Percentiles rank a stretch among this genome's conserved stretches.
phyloP scores from a whole-genome alignment of 2,888 invertebrate species.

The Cosmopolites sordidus region DNA sequence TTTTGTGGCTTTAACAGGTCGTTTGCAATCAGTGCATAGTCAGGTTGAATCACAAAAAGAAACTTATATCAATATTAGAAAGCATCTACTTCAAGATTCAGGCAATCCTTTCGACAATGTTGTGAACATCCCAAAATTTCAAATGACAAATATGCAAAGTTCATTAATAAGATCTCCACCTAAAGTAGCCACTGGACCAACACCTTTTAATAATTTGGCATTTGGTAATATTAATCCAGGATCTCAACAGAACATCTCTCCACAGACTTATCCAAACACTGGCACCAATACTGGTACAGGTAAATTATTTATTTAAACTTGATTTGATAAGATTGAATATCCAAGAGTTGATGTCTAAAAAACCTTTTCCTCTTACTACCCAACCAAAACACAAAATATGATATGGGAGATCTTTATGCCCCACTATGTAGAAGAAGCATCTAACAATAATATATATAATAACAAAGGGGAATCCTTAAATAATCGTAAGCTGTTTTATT shows the following conservation, averaged over 20 bases:
- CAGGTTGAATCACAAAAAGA: slow-evolving; percentile 79
- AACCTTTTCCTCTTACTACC: too few relatives aligned
- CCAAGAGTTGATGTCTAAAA: too few relatives aligned
- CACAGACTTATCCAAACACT: slow-evolving; percentile 31
- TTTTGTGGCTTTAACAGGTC: slow-evolving; percentile 81
- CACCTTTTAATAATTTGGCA: slow-evolving; percentile 53
- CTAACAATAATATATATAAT: too few relatives aligned
- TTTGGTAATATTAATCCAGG: slow-evolving; percentile 34
- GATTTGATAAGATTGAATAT: too few relatives aligned
- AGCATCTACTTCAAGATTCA: slow-evolving; percentile 71
- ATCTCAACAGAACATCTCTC: slow-evolving; percentile 37
- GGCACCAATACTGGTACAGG: slow-evolving; percentile 15
- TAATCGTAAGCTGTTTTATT: too few relatives aligned
- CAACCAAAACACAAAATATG: too few relatives aligned
- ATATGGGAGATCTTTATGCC: too few relatives aligned
- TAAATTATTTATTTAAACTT: neutral
- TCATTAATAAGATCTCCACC: slow-evolving; percentile 42
- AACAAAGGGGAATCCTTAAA: too few relatives aligned
- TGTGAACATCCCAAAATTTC: slow-evolving; percentile 29
- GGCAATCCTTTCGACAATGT: slow-evolving; percentile 68
- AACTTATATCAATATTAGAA: slow-evolving; percentile 75
- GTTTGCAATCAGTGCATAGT: slow-evolving; percentile 74
- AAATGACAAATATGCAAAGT: slow-evolving; percentile 29
- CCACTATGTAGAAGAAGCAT: too few relatives aligned
- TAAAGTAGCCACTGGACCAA: slow-evolving; percentile 58